Evolutionary conservation across 2,888 invertebrate genomes (phyloP).

Genomic region (Oscheius sp.): DNA sequence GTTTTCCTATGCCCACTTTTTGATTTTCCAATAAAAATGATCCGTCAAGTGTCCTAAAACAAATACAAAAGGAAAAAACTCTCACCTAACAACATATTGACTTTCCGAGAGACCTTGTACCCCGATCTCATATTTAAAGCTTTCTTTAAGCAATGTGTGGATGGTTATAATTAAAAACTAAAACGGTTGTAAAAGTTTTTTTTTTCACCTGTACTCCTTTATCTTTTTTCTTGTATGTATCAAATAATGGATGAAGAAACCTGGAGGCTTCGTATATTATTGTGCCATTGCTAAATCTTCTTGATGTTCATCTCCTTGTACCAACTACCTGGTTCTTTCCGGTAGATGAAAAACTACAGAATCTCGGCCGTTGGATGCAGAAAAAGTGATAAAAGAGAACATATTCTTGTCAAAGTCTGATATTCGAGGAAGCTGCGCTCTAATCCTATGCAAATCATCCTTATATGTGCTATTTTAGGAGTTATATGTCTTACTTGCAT

Average conservation of each 20-base stretch:
- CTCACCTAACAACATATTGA: conserved; percentile 7
- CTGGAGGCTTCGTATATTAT: neutral
- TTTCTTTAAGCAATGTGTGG: neutral
- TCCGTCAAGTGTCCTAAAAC: neutral
- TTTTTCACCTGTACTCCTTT: neutral
- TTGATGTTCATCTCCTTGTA: neutral
- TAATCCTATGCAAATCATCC: conserved; percentile 2
- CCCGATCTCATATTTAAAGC: neutral
- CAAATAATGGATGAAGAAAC: neutral
- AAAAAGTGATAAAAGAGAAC: neutral
- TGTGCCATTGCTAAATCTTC: neutral
- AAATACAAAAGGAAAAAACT: too few relatives aligned
- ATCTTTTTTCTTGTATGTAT: neutral
- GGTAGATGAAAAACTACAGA: conserved; percentile 12
- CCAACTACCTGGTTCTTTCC: neutral
- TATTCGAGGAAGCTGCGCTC: neutral
- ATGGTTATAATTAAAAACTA: neutral
- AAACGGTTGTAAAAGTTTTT: neutral
- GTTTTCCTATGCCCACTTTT: neutral
- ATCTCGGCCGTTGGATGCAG: conserved; percentile 14
- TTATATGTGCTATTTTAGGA: neutral
- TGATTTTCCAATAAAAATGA: neutral
- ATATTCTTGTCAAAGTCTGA: neutral
- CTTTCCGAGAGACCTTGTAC: neutral
- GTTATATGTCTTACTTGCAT: neutral